Conservation (phyloP, 1,140 invertebrate species). For the Pseudoatta argentina region DNA sequence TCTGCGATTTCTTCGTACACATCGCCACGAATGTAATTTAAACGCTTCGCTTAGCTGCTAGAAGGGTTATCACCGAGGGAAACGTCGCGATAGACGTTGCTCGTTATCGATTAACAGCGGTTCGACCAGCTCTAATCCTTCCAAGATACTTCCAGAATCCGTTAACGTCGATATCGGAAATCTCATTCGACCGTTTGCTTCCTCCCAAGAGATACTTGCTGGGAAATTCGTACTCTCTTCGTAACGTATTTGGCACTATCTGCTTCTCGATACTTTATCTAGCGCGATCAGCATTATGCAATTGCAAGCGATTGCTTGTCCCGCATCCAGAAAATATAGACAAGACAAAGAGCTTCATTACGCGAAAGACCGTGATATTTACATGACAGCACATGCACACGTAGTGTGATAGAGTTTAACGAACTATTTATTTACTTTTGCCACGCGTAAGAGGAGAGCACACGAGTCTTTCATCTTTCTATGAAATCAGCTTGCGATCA, state of each 20-base stretch:
- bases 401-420: not conserved
- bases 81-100: constrained; percentile 74
- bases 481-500: constrained; percentile 66
- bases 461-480: constrained; percentile 27
- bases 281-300: constrained; percentile 27
- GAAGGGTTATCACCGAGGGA: constrained; percentile 72
- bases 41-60: constrained; percentile 57
- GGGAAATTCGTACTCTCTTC: not conserved
- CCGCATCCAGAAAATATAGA: not conserved
- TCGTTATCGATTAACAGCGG: constrained; percentile 74
- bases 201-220: constrained; percentile 1
- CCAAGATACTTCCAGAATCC: constrained; percentile 72
- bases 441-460: constrained; percentile 35
- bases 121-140: constrained; percentile 71
- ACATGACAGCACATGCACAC: not conserved
- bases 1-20: constrained; percentile 54
- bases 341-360: constrained; percentile 11
- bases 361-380: constrained; percentile 35
- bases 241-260: constrained; percentile 2
- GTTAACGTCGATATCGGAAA: constrained; percentile 69
- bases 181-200: constrained; percentile 48
- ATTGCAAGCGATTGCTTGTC: not conserved
- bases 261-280: constrained; percentile 16
- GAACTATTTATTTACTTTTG: constrained; percentile 62
- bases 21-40: constrained; percentile 71